A percentile compares a stretch with the other conserved stretches of the same genome.
Conservation (phyloP, 2,888 invertebrate species). For the Drosophila basisetae region DNA sequence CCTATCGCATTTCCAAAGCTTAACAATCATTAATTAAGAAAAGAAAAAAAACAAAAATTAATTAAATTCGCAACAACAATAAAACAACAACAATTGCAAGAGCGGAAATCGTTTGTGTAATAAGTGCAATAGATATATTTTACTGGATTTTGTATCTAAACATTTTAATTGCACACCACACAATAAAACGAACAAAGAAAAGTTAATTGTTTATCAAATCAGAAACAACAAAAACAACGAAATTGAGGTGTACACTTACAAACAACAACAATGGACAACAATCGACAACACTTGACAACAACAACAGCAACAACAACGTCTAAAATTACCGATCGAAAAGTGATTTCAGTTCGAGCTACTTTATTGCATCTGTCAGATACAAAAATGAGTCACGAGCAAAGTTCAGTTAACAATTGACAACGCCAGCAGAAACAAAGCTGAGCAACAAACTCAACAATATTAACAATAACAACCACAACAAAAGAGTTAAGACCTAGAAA, state of each 20-base stretch:
- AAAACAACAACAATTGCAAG: slow-evolving; percentile 32
- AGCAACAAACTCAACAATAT: slow-evolving; percentile 16
- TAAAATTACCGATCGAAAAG: slow-evolving; percentile 48
- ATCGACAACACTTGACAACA: slow-evolving; percentile 31
- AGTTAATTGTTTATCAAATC: slow-evolving; percentile 59
- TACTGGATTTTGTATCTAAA: slow-evolving; percentile 50
- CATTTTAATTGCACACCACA: slow-evolving; percentile 59
- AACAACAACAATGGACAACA: slow-evolving; percentile 20
- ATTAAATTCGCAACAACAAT: slow-evolving; percentile 20
- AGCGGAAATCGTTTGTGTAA: slow-evolving; percentile 58
- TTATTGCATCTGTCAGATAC: slow-evolving; percentile 49
- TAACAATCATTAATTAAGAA: slow-evolving; percentile 41
- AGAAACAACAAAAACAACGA: slow-evolving; percentile 16
- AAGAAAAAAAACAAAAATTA: slow-evolving; percentile 1
- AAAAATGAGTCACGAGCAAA: slow-evolving; percentile 50
- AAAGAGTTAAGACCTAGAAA: slow-evolving; percentile 38
- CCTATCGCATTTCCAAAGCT: slow-evolving; percentile 31
- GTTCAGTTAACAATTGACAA: slow-evolving; percentile 13
- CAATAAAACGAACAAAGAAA: slow-evolving; percentile 40
- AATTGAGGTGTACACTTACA: slow-evolving; percentile 60
- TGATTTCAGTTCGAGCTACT: slow-evolving; percentile 41
- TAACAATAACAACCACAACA: slow-evolving; percentile 7
- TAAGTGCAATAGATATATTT: slow-evolving; percentile 45
- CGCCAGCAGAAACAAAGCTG: slow-evolving; percentile 9
- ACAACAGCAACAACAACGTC: slow-evolving; percentile 27